A percentile compares a stretch with the other conserved stretches of the same genome.
Conservation (phyloP, 2,113 vertebrate genomes). For the Emydocephalus ijimae region DNA sequence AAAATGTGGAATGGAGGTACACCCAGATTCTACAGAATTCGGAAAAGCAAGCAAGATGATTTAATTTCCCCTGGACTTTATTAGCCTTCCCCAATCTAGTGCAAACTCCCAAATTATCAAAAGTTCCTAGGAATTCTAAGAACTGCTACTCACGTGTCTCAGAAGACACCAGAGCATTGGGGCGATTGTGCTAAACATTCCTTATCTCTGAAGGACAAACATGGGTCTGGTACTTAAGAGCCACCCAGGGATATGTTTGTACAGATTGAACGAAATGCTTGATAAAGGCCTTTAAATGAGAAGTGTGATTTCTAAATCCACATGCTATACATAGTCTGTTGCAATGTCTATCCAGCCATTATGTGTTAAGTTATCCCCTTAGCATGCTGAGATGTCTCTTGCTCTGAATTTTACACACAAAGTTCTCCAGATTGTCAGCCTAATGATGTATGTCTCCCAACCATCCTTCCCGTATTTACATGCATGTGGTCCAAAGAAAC, state of each 20-base stretch:
- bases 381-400: not conserved
- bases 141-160: not conserved
- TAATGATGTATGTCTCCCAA: not conserved
- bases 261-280: not conserved
- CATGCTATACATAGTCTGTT: not conserved
- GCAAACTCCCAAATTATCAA: not conserved
- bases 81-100: not conserved
- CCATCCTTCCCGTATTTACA: not conserved
- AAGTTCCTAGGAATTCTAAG: not conserved
- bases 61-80: not conserved
- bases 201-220: not conserved
- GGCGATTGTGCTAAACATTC: not conserved
- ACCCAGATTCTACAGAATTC: not conserved
- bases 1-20: not conserved
- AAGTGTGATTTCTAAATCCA: not conserved
- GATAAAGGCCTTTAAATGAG: not conserved
- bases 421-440: not conserved
- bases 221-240: not conserved
- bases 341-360: not conserved
- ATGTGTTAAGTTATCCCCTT: not conserved
- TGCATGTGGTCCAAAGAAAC: not conserved
- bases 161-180: not conserved
- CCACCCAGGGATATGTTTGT: not conserved
- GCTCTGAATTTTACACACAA: not conserved
- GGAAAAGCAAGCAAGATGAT: not conserved